A percentile compares a stretch with the other conserved stretches of the same genome.
These are phyloP conservation scores for Andrena trimmerana DNA, from an alignment of 2,888 invertebrate genomes.

Conservation along the genomic window DNA sequence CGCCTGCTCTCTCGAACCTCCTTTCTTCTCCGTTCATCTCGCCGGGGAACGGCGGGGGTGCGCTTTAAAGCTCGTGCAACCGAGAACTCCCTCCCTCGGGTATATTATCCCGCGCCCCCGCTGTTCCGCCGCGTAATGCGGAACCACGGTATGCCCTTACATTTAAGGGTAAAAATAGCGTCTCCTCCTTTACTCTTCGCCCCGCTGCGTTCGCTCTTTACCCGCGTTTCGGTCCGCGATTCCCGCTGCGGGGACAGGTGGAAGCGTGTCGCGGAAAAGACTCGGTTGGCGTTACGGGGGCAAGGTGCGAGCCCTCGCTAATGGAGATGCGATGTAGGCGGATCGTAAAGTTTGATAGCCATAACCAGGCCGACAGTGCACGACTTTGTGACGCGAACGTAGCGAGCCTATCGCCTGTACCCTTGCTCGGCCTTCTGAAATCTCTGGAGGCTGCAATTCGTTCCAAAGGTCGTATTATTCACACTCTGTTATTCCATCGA, in stretches of 20 bases:
- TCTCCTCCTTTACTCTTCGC: conserved; percentile 45
- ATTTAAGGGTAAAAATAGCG: conserved; percentile 58
- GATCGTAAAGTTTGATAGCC: conserved; percentile 79
- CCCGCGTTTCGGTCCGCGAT: conserved; percentile 38
- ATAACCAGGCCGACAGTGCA: conserved; percentile 34
- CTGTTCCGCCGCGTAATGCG: conserved; percentile 59
- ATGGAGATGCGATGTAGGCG: conserved; percentile 80
- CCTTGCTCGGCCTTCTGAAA: neutral
- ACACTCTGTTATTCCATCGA: no score
- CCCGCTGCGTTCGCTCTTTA: conserved; percentile 35
- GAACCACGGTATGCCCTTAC: conserved; percentile 56
- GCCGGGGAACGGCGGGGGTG: conserved; percentile 6
- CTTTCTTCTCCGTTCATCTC: conserved; percentile 23
- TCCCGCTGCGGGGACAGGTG: conserved; percentile 46
- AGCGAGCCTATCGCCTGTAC: neutral
- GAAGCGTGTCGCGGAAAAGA: conserved; percentile 57
- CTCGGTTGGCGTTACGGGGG: conserved; percentile 53
- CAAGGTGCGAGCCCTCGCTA: conserved; percentile 73
- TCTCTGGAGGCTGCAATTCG: neutral
- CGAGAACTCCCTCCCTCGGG: conserved; percentile 51
- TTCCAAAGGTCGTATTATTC: neutral
- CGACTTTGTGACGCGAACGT: neutral
- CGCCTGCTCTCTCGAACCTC: conserved; percentile 8
- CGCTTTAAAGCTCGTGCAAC: conserved; percentile 55
- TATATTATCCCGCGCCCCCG: conserved; percentile 60